These are phyloP conservation scores for Metopia argyrocephala DNA, from an alignment of 2,888 invertebrate genomes.

Conservation along the genomic window DNA sequence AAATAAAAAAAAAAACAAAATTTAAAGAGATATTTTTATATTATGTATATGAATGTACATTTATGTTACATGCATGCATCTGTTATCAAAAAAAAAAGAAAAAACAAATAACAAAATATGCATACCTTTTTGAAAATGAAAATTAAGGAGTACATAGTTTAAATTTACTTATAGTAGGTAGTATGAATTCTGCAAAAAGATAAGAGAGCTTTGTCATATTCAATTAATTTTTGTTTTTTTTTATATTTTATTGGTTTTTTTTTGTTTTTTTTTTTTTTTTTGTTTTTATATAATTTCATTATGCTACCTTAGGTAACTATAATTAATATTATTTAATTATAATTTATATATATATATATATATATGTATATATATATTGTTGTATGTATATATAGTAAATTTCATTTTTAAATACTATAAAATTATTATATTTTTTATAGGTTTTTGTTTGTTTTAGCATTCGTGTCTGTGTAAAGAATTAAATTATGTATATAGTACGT, in stretches of 20 bases:
- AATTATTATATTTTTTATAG: conserved; percentile 60
- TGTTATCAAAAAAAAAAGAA: too few relatives aligned
- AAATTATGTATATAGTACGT: conserved; percentile 28
- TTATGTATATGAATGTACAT: too few relatives aligned
- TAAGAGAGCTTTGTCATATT: too few relatives aligned
- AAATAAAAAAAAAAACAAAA: too few relatives aligned
- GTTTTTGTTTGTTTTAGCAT: conserved; percentile 46
- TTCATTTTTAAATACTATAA: conserved; percentile 65
- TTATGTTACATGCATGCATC: too few relatives aligned
- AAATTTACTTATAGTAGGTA: too few relatives aligned
- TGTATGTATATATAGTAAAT: conserved; percentile 58
- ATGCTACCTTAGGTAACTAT: conserved; percentile 65
- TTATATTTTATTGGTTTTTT: conserved; percentile 37
- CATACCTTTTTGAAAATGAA: too few relatives aligned
- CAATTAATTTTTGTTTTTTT: too few relatives aligned
- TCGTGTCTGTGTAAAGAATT: conserved; percentile 27
- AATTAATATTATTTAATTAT: conserved; percentile 59
- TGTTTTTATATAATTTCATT: conserved; percentile 59
- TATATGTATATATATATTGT: conserved; percentile 10
- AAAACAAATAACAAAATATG: too few relatives aligned
- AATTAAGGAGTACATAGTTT: too few relatives aligned
- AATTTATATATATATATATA: conserved; percentile 32
- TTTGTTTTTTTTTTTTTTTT: conserved; percentile 28
- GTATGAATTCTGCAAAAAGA: too few relatives aligned
- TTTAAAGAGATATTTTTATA: too few relatives aligned